These are phyloP conservation scores for Hippocampus zosterae DNA, from an alignment of 2,113 vertebrate species.

Conservation along the genomic window DNA sequence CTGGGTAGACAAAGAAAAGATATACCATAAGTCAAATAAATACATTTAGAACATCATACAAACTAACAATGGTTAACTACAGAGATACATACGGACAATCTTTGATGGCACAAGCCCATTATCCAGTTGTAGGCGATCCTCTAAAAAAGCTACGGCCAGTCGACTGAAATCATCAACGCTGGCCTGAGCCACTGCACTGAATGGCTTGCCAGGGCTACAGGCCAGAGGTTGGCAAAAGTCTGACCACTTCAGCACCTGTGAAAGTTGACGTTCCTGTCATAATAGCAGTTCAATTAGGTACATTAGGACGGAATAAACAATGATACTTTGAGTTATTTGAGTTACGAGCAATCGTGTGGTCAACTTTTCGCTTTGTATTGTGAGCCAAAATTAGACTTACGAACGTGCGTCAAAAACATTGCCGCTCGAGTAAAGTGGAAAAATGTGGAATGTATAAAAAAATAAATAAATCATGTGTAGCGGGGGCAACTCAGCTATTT, in stretches of 20 bases:
- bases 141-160: constrained; percentile 90
- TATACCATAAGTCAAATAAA: background rate
- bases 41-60: background rate
- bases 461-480: too few species aligned
- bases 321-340: too few species aligned
- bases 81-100: constrained; percentile 83
- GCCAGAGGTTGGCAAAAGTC: constrained; percentile 87
- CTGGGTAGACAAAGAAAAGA: constrained; percentile 54
- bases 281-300: background rate
- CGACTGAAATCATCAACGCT: constrained; percentile 87
- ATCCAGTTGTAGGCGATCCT: constrained; percentile 87
- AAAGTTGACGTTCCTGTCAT: constrained; percentile 16
- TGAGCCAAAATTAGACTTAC: too few species aligned
- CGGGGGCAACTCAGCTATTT: too few species aligned
- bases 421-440: too few species aligned
- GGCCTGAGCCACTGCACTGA: constrained; percentile 80
- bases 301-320: too few species aligned
- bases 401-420: too few species aligned
- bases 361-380: too few species aligned
- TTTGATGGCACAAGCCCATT: constrained; percentile 83
- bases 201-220: constrained; percentile 78
- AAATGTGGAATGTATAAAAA: too few species aligned
- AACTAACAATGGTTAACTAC: background rate
- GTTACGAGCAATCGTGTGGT: too few species aligned
- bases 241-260: constrained; percentile 85